Evolutionary conservation across 2,888 invertebrate species (phyloP), one percentile per base, ranked within the genome.

Genomic region (Phengaris alcon): DNA sequence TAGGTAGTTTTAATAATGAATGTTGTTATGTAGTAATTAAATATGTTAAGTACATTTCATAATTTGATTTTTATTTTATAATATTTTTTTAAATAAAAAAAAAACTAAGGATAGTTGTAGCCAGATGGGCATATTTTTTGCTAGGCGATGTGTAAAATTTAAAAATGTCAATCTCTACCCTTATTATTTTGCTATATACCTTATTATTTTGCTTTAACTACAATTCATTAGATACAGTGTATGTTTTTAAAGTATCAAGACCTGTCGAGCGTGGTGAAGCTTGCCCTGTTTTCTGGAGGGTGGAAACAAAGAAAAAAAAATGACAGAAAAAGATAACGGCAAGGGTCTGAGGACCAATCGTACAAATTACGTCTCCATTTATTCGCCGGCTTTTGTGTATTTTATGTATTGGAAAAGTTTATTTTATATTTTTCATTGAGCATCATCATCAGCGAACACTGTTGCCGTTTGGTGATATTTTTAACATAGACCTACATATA

Each of bases 251-350:
- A 90, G 84, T 86, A 90, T 87, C 88, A 89, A 90, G 70, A 84
- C 7, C 5, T 0, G 0, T 68, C 0, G 1, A 3, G 79, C 84
- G 57, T 4, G 7, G 75, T 86, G 82, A 75, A 83, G 57, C 76
- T 78, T 86, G 87, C 89, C 90, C 91, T 89, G 88, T 88, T 88
- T 89, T 88, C 88, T 89, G 80, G 85, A 89, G 92, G 91, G 92
- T 86, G 87, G 72, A 88, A 84, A 87, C 84, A 88, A 91, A 91
- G 90, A 91, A 84, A 87, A 89, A 90, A 89, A 90, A 90, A 85
- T 82, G 81, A 83, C 84, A 83, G 81, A 86, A 90, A 86, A 88
- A 87, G 87, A 90, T 89, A 90, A 88, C 88, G 79, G 86, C 84
- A 84, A 81, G 82, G 81, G 81, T 83, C 80, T 79, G 85, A 64